phyloP scores from a whole-genome alignment of 2,888 invertebrate species.

The Gasteruption jaculator region DNA sequence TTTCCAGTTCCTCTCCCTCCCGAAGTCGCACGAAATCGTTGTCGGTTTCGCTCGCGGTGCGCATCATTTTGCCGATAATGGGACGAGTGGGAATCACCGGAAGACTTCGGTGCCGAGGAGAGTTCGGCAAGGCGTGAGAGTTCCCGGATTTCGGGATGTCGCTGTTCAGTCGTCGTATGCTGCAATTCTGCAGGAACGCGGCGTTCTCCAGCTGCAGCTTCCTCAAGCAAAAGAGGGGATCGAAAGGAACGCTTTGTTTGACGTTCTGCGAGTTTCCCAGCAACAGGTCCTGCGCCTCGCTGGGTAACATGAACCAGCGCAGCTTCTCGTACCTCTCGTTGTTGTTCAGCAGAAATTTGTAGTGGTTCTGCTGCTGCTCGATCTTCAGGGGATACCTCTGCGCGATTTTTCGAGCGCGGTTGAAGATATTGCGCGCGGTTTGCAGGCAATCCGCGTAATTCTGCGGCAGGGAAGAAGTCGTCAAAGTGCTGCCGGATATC shows the following conservation, averaged over 20 bases:
- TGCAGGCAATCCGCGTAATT: conserved; percentile 73
- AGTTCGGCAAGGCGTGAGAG: conserved; percentile 53
- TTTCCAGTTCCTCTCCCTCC: conserved; percentile 14
- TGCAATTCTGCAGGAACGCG: conserved; percentile 13
- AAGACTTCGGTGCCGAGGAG: conserved; percentile 66
- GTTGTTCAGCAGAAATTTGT: conserved; percentile 70
- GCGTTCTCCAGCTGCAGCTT: conserved; percentile 13
- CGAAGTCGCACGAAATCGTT: conserved; percentile 10
- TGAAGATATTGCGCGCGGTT: conserved; percentile 74
- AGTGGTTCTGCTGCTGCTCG: conserved; percentile 72
- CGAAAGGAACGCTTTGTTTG: conserved; percentile 72
- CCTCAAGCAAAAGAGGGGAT: conserved; percentile 52
- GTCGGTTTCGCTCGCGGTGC: conserved; percentile 13
- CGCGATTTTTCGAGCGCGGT: conserved; percentile 71
- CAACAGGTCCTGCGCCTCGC: conserved; percentile 76
- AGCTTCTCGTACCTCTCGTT: conserved; percentile 62
- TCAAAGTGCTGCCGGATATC: conserved; percentile 66
- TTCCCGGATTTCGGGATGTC: conserved; percentile 43
- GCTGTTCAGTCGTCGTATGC: conserved; percentile 45
- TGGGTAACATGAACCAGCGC: conserved; percentile 86
- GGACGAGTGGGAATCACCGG: conserved; percentile 52
- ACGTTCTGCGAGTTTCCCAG: conserved; percentile 72
- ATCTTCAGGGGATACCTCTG: conserved; percentile 66
- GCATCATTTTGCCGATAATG: conserved; percentile 10
- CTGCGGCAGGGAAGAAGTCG: no score